Evolutionary conservation across 1,140 invertebrate species (phyloP), one percentile per base, ranked within the genome.

Genomic region (Zaprionus gabonicus): DNA sequence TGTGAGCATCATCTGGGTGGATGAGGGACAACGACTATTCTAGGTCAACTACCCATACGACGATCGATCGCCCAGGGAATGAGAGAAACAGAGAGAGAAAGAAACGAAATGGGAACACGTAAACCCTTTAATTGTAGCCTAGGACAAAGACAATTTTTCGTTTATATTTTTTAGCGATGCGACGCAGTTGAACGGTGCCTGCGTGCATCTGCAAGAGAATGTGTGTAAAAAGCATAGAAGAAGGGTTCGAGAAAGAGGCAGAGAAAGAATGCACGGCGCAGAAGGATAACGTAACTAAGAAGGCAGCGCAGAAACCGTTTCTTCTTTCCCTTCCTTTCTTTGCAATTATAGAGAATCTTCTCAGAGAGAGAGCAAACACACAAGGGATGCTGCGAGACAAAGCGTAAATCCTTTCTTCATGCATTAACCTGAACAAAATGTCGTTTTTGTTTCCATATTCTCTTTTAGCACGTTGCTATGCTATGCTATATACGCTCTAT

Each of bases 101-200:
- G 13, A 58, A 51, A 12, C 60, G 27, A 36, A 17, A 36, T 23
- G 15, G 31, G 36, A 56, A 25, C 59, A 68, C 41, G 31, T 67
- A 70, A 74, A 62, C 28, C 28, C 53, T 2, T 1, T 17, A 62
- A n/a, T 20, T 67, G 38, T 78, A 68, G 67, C 27, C 23, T 80
- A 70, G 76, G 71, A 75, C 60, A 71, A 71, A 68, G 38, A 78
- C 63, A 58, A 78, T 76, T 75, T 88, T 80, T 70, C 63, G 78
- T 84, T 81, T 81, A 58, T 82, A 53, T 79, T 81, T 87, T 87
- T 83, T 80, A 92, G 91, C 86, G 68, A 80, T 88, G 79, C 78
- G 69, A 65, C 73, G 75, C 86, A 91, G 91, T 92, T 91, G 91
- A 91, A 31, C 91, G 78, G 91, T 92, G 71, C 91, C 91, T 92